Percentiles rank a stretch among this genome's conserved stretches.
Conservation (phyloP, 2,113 vertebrate genomes). For the Neolamprologus modestus region DNA sequence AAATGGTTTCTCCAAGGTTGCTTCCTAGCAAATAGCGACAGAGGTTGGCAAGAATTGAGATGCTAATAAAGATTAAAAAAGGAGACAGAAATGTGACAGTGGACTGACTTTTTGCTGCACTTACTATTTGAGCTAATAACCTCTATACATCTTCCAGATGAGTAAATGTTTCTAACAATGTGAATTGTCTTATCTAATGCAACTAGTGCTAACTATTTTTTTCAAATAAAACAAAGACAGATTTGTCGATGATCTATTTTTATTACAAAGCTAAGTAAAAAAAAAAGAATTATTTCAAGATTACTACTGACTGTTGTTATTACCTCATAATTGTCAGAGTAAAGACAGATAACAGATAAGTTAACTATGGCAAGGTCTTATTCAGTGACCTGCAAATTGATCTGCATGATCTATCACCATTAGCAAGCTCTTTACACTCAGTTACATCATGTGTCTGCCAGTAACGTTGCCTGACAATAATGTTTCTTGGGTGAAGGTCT, state of each 20-base stretch:
- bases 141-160: neutral
- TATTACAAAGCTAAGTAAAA: neutral
- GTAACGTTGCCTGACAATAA: neutral
- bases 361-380: neutral
- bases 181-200: neutral
- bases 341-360: neutral
- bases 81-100: neutral
- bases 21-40: neutral
- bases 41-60: conserved; percentile 8
- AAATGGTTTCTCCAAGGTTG: conserved; percentile 17
- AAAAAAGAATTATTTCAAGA: neutral
- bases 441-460: neutral
- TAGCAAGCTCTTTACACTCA: neutral
- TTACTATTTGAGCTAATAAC: neutral
- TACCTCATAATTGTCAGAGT: neutral
- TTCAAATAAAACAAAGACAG: neutral
- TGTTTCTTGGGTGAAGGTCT: neutral
- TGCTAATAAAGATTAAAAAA: neutral
- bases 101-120: conserved; percentile 23
- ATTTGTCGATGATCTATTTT: neutral
- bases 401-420: neutral
- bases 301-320: neutral
- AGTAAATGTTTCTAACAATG: neutral
- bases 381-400: neutral
- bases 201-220: neutral